Percentiles rank a stretch among this genome's conserved stretches.
phyloP scores from a whole-genome alignment of 2,888 invertebrate species.

The Neocrepidodera transversa region DNA sequence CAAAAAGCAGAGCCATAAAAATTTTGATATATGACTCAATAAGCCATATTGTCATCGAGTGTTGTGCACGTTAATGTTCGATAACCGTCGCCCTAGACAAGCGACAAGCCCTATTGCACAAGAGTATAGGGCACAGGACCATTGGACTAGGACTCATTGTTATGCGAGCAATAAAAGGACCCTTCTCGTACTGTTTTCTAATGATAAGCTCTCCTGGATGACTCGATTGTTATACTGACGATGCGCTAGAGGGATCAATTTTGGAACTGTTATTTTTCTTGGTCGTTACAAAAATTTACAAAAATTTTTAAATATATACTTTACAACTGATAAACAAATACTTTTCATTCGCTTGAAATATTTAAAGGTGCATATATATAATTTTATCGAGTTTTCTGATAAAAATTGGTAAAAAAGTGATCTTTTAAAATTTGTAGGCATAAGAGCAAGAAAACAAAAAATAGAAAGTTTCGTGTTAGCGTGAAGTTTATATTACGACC shows the following conservation, averaged over 20 bases:
- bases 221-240: slow-evolving; percentile 42
- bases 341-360: no score
- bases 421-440: no score
- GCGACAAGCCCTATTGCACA: slow-evolving; percentile 23
- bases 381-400: no score
- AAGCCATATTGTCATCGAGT: slow-evolving; percentile 27
- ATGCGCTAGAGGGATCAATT: slow-evolving; percentile 8
- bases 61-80: slow-evolving; percentile 25
- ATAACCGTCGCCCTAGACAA: slow-evolving; percentile 19
- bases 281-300: no score
- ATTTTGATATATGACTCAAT: slow-evolving; percentile 26
- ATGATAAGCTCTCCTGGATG: slow-evolving; percentile 48
- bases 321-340: no score
- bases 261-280: slow-evolving; percentile 4
- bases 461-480: no score
- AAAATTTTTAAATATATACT: no score
- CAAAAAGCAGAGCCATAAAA: slow-evolving; percentile 23
- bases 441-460: no score
- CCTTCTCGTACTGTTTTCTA: slow-evolving; percentile 46
- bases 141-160: slow-evolving; percentile 41
- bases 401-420: no score
- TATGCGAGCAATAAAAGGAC: slow-evolving; percentile 46
- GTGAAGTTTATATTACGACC: no score
- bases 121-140: slow-evolving; percentile 19
- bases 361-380: no score